Evolutionary conservation across 1,140 invertebrate species (phyloP), one percentile per base, ranked within the genome.

Genomic region (Triops cancriformis): DNA sequence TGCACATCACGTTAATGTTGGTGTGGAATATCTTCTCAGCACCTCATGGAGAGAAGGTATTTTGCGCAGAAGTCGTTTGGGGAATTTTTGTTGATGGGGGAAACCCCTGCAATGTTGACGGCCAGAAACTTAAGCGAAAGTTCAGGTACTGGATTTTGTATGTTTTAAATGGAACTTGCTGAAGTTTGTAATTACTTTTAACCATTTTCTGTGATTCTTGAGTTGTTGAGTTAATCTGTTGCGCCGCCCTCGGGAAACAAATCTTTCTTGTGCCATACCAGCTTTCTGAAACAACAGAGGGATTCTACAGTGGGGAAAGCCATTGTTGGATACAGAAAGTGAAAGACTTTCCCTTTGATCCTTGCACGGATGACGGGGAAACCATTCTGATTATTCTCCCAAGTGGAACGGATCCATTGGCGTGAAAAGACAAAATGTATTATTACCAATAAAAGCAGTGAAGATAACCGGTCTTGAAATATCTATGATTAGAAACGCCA

Each of bases 1-100:
- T 64, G 51, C 51, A 64, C 51, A 64, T 64, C 51, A 64, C 23
- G 51, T 64, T 64, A 23, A 64, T 64, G 51, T 23, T 64, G 51
- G 51, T 64, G 51, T 64, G 23, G 51, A 64, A 18, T n/a, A n/a
- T 64, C 14, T 64, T 64, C 51, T 64, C 23, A 18, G 23, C 51
- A 64, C 51, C 23, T 64, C 51, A 23, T 14, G 14, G 18, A 64
- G 51, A 64, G 23, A 23, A 37, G 31, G 31, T 37, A 64, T 64
- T 64, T 64, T 64, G 18, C 18, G 51, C 43, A 45, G n/a, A n/a
- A n/a, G n/a, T n/a, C n/a, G n/a, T 45, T 45, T 45, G 14, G 51
- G 23, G n/a, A 23, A 64, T 23, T 23, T 64, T 64, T 64, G 6
- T 64, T 6, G 51, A 37, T 37, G 31, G 31, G 31, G 2, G 31